A percentile compares a stretch with the other conserved stretches of the same genome.
Conservation (phyloP, 2,113 vertebrate genomes). For the Eurystomus gularis region DNA sequence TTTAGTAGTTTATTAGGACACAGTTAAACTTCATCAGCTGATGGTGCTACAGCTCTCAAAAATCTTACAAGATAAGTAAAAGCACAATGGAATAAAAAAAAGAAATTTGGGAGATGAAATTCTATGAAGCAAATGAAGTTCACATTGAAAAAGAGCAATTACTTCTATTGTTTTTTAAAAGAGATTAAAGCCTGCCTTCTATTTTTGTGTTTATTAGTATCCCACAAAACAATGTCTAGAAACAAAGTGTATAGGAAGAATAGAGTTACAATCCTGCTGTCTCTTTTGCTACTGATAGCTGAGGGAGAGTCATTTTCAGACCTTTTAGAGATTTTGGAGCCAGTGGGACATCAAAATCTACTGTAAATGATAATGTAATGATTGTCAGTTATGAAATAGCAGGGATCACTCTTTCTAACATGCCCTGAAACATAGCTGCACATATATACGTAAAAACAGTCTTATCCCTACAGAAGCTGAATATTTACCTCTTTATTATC, state of each 20-base stretch:
- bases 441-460: background rate
- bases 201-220: background rate
- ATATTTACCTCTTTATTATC: slow-evolving; percentile 16
- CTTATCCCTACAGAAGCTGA: background rate
- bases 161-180: background rate
- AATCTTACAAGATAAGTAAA: background rate
- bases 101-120: background rate
- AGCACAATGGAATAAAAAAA: background rate
- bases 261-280: background rate
- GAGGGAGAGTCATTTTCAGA: background rate
- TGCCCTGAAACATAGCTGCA: background rate
- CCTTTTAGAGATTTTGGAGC: background rate
- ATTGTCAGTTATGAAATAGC: background rate
- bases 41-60: background rate
- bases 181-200: background rate
- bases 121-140: background rate
- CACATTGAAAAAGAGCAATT: background rate
- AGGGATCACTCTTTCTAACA: background rate
- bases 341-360: background rate
- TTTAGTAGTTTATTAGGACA: background rate
- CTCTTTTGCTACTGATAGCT: background rate
- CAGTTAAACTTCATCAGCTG: background rate
- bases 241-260: background rate
- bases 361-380: background rate
- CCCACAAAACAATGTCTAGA: background rate